These are phyloP conservation scores for Scopus umbretta DNA, from an alignment of 2,113 vertebrate genomes.

Conservation along the genomic window DNA sequence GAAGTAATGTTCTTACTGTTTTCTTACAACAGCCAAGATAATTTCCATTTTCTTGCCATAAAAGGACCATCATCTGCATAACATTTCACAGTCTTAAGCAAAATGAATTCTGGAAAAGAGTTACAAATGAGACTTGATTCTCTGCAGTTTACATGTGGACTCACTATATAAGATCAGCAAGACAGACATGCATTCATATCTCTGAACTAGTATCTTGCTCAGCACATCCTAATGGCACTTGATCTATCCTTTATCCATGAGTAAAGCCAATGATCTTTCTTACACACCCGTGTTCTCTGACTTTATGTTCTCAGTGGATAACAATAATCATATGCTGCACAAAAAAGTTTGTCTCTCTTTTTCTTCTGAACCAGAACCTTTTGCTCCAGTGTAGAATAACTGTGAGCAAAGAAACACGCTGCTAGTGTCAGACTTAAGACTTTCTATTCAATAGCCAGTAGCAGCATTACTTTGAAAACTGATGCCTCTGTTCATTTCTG, in stretches of 20 bases:
- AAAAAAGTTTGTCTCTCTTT: background rate
- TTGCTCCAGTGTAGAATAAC: background rate
- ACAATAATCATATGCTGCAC: background rate
- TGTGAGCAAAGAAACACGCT: background rate
- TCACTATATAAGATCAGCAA: background rate
- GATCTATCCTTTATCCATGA: background rate
- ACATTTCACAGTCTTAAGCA: background rate
- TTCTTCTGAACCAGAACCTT: background rate
- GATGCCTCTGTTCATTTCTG: background rate
- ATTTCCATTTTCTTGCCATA: background rate
- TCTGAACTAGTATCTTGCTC: background rate
- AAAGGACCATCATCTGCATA: background rate
- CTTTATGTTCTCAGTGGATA: background rate
- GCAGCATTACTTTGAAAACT: background rate
- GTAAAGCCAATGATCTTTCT: background rate
- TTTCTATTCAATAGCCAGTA: background rate
- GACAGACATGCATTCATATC: background rate
- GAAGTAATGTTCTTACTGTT: background rate
- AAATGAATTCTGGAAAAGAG: background rate
- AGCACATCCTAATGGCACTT: background rate
- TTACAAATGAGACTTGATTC: background rate
- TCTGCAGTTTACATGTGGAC: background rate
- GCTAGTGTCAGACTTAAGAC: background rate
- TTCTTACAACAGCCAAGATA: background rate
- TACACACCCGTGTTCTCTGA: background rate